A percentile compares a stretch with the other conserved stretches of the same genome.
Evolutionary conservation across 2,888 invertebrate genomes (phyloP).

Genomic region (Frankliniella intonsa): DNA sequence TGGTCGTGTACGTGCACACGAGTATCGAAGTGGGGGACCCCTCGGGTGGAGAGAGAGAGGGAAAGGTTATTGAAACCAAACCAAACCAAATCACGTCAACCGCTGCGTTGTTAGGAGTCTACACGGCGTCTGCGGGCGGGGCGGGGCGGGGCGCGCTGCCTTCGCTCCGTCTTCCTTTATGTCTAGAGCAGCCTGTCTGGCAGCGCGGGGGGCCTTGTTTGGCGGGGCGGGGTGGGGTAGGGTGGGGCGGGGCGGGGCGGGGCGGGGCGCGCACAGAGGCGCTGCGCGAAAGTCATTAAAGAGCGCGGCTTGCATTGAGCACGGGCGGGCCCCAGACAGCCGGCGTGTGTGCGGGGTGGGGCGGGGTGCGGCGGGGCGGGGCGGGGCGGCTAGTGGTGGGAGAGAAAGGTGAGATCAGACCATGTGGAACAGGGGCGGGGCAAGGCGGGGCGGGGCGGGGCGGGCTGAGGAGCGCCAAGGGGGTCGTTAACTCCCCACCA

Average conservation of each 20-base stretch:
- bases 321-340: not conserved
- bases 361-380: not conserved
- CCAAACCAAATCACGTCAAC: too few species aligned
- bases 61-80: too few species aligned
- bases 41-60: too few species aligned
- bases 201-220: not conserved
- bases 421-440: not conserved
- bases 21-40: too few species aligned
- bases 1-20: too few species aligned
- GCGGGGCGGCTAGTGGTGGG: not conserved
- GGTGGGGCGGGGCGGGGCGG: not conserved
- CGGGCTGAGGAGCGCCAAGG: not conserved
- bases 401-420: constrained; percentile 7
- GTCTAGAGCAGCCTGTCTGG: too few species aligned
- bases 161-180: too few species aligned
- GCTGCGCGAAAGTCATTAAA: not conserved
- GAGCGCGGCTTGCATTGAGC: not conserved
- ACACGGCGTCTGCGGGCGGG: too few species aligned
- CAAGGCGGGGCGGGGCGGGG: not conserved
- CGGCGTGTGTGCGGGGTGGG: not conserved
- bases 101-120: too few species aligned
- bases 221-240: not conserved
- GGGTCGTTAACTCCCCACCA: constrained; percentile 16
- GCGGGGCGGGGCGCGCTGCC: not conserved
- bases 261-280: not conserved